A percentile compares a stretch with the other conserved stretches of the same genome.
Evolutionary conservation across 2,113 vertebrate species (phyloP).

Genomic region (Cairina moschata): DNA sequence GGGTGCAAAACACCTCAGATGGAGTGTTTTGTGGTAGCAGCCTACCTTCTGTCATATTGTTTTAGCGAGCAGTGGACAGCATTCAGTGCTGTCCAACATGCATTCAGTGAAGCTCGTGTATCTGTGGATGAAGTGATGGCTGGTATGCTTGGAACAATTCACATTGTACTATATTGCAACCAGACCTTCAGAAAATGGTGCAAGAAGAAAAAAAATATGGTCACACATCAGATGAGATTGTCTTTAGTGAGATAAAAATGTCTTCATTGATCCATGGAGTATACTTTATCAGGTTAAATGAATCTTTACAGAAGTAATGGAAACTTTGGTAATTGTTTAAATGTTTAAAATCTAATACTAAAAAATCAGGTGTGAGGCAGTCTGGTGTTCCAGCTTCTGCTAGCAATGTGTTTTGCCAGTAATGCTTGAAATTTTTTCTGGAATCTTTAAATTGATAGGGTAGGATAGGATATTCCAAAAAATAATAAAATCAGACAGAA

Average conservation of each 20-base stretch:
- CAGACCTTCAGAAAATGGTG: neutral
- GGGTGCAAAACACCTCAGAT: neutral
- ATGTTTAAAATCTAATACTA: neutral
- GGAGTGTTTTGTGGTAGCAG: neutral
- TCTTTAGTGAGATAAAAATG: neutral
- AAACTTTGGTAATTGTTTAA: neutral
- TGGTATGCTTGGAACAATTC: neutral
- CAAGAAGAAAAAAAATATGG: accelerated
- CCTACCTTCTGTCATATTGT: neutral
- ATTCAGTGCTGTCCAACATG: neutral
- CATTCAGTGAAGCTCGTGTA: accelerated
- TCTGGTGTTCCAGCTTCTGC: neutral
- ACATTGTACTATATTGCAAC: neutral
- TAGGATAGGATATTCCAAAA: neutral
- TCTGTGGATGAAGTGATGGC: neutral
- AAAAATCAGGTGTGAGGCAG: neutral
- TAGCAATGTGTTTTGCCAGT: neutral
- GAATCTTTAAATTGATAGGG: neutral
- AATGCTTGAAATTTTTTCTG: neutral
- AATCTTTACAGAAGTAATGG: neutral
- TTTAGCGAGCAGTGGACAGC: neutral
- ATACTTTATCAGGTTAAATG: neutral
- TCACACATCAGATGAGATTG: neutral
- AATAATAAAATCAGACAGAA: neutral
- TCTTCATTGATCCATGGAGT: neutral